Conservation (phyloP, 2,888 invertebrate genomes). For the Plebejus argus region DNA sequence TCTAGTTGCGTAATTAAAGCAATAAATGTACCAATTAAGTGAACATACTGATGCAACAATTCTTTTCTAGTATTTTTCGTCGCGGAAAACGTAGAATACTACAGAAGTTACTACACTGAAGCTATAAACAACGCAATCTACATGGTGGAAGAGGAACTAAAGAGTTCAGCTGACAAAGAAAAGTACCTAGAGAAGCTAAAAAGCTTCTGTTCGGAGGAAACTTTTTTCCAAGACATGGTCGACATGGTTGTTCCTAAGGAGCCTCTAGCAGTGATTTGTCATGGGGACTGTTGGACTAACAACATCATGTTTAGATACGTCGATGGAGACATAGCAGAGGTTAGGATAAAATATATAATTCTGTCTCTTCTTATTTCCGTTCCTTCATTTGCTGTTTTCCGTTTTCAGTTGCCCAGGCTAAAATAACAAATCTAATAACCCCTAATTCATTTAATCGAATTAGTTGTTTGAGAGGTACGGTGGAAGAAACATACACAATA, state of each 20-base stretch:
- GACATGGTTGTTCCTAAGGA: constrained; percentile 82
- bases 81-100: constrained; percentile 84
- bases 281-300: constrained; percentile 89
- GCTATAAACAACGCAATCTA: constrained; percentile 83
- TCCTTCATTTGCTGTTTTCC: no score
- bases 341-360: constrained; percentile 42
- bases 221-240: constrained; percentile 85
- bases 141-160: constrained; percentile 80
- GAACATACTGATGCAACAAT: neutral
- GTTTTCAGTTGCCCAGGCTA: no score
- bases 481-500: neutral
- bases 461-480: neutral
- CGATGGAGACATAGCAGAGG: constrained; percentile 78
- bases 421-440: no score
- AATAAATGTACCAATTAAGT: no score
- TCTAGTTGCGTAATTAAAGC: no score
- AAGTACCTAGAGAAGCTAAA: constrained; percentile 81
- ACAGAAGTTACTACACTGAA: constrained; percentile 84
- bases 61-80: constrained; percentile 78
- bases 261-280: constrained; percentile 85
- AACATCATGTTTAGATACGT: constrained; percentile 84
- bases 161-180: constrained; percentile 63
- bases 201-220: constrained; percentile 82
- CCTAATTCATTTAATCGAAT: no score
- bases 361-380: neutral